These are phyloP conservation scores for Cyanistes caeruleus DNA, from an alignment of 2,113 vertebrate genomes.

Conservation along the genomic window DNA sequence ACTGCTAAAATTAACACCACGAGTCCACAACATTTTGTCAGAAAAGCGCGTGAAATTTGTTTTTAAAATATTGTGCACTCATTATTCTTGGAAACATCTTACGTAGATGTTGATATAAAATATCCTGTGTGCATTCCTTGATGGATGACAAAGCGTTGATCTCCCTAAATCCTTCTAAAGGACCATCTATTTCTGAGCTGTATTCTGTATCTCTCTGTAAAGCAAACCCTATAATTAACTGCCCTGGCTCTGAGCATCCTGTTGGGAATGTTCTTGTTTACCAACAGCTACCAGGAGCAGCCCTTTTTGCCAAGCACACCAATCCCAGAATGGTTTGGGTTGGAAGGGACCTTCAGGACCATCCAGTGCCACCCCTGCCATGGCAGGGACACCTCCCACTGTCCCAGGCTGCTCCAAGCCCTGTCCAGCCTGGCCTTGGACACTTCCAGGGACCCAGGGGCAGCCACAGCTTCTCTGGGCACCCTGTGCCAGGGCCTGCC, in stretches of 20 bases:
- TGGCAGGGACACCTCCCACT: not conserved
- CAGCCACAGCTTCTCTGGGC: not conserved
- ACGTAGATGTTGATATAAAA: not conserved
- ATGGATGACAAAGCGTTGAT: not conserved
- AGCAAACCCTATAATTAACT: not conserved
- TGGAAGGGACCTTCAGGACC: not conserved
- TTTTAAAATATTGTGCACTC: not conserved
- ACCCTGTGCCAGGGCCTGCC: not conserved
- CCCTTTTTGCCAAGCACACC: not conserved
- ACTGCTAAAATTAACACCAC: slow-evolving; percentile 24
- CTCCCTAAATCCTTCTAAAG: not conserved
- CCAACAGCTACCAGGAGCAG: not conserved
- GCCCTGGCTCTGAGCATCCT: not conserved
- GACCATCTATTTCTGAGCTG: not conserved
- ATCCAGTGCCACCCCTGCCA: fast-evolving
- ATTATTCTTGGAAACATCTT: slow-evolving; percentile 2
- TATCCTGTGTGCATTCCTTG: not conserved
- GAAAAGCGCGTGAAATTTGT: slow-evolving; percentile 1
- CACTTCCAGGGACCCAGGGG: not conserved
- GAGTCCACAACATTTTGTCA: not conserved
- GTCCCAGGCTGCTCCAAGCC: fast-evolving
- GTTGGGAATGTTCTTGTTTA: not conserved
- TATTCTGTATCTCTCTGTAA: not conserved
- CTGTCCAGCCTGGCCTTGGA: fast-evolving
- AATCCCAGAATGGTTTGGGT: not conserved